Percentiles rank a stretch among this genome's conserved stretches.
Evolutionary conservation across 2,888 invertebrate genomes (phyloP).

Genomic region (Zaprionus bogoriensis): DNA sequence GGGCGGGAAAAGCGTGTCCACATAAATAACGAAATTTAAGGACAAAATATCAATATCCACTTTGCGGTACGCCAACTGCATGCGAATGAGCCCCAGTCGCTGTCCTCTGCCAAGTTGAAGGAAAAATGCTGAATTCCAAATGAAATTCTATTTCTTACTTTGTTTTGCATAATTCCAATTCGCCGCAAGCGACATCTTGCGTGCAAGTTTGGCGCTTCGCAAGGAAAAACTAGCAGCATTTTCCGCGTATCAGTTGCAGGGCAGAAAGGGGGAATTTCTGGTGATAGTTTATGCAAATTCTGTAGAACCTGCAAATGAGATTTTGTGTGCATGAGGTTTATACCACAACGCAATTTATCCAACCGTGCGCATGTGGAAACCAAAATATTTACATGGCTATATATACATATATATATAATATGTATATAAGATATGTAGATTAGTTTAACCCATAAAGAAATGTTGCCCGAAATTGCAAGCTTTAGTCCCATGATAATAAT

Average conservation of each 20-base stretch:
- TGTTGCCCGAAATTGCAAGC: too few relatives aligned
- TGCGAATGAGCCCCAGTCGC: slow-evolving; percentile 68
- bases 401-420: too few relatives aligned
- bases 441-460: too few relatives aligned
- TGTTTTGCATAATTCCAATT: slow-evolving; percentile 56
- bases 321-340: too few relatives aligned
- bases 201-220: slow-evolving; percentile 38
- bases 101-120: neutral
- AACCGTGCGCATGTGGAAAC: too few relatives aligned
- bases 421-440: too few relatives aligned
- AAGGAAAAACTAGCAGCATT: slow-evolving; percentile 14
- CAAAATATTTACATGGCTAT: too few relatives aligned
- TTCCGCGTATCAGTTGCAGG: slow-evolving; percentile 33
- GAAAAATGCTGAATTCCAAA: slow-evolving; percentile 56
- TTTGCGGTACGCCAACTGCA: slow-evolving; percentile 82
- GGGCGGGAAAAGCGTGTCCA: slow-evolving; percentile 56
- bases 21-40: slow-evolving; percentile 83
- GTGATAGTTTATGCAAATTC: neutral
- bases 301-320: neutral
- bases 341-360: too few relatives aligned
- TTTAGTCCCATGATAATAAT: too few relatives aligned
- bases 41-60: slow-evolving; percentile 84
- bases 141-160: slow-evolving; percentile 71
- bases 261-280: neutral
- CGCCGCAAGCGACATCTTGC: slow-evolving; percentile 49